Conservation (phyloP, 2,797 vertebrate species). For the Sebastes ruberrimus region DNA sequence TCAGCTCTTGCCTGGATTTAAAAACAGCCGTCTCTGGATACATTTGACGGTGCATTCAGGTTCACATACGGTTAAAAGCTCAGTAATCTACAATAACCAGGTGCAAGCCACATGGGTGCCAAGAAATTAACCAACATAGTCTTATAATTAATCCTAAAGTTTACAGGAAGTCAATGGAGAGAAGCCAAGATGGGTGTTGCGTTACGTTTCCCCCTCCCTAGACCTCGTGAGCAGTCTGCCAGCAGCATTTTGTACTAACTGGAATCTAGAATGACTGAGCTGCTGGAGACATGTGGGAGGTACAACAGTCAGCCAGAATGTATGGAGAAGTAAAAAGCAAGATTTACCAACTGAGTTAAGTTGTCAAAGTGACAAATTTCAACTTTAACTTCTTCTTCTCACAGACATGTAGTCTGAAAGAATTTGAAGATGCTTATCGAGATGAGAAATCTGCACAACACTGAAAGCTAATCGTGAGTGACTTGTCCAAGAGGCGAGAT, state of each 20-base stretch:
- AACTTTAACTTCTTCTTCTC: background rate
- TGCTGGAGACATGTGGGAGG: background rate
- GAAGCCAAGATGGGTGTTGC: constrained; percentile 33
- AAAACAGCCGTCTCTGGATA: constrained; percentile 26
- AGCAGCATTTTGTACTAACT: constrained; percentile 24
- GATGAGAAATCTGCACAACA: background rate
- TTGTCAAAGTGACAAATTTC: background rate
- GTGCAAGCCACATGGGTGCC: constrained; percentile 49
- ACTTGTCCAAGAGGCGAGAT: background rate
- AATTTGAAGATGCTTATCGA: background rate
- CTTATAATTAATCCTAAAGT: constrained; percentile 54
- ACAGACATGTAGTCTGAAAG: background rate
- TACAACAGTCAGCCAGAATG: background rate
- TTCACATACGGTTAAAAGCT: constrained; percentile 51
- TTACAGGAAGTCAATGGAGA: constrained; percentile 49
- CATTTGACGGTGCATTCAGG: constrained; percentile 2
- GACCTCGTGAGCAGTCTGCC: constrained; percentile 13
- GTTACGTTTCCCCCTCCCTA: constrained; percentile 17
- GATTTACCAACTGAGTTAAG: background rate
- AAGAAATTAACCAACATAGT: constrained; percentile 50
- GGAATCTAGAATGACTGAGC: background rate
- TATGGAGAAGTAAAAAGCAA: background rate
- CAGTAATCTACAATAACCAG: constrained; percentile 42
- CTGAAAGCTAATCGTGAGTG: background rate
- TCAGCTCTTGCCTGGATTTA: background rate